phyloP scores from a whole-genome alignment of 2,797 vertebrate species.

The Enteromius unitaeniatus region DNA sequence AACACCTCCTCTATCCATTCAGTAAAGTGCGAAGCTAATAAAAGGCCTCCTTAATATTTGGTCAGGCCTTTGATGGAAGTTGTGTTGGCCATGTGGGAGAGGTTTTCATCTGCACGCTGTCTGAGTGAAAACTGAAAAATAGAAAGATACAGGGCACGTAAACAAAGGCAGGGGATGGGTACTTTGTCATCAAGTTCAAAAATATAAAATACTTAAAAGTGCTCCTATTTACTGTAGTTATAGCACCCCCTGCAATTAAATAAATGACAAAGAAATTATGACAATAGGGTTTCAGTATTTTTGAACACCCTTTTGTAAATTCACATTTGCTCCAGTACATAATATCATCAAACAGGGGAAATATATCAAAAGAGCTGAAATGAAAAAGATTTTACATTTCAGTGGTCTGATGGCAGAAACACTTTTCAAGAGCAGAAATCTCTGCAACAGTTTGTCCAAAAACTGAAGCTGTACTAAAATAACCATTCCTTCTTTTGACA shows the following conservation, averaged over 20 bases:
- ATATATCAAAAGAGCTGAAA: neutral
- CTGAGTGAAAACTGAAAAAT: slow-evolving; percentile 48
- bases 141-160: slow-evolving; percentile 63
- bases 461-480: slow-evolving; percentile 7
- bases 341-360: neutral
- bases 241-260: neutral
- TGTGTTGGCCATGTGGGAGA: slow-evolving; percentile 59
- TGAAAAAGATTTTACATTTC: neutral
- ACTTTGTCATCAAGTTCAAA: slow-evolving; percentile 63
- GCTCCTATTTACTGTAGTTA: neutral
- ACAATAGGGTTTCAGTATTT: neutral
- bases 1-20: slow-evolving; percentile 48
- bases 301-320: neutral
- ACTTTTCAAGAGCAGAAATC: slow-evolving; percentile 7
- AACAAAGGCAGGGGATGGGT: slow-evolving; percentile 55
- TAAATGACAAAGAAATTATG: neutral
- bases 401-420: neutral
- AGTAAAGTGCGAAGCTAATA: slow-evolving; percentile 62
- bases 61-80: slow-evolving; percentile 68
- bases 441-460: neutral
- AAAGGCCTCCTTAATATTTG: slow-evolving; percentile 68
- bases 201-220: slow-evolving; percentile 67
- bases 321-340: neutral
- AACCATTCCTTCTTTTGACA: slow-evolving; percentile 46
- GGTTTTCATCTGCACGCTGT: slow-evolving; percentile 55